Evolutionary conservation across 2,888 invertebrate genomes (phyloP).

Genomic region (Candidula unifasciata): DNA sequence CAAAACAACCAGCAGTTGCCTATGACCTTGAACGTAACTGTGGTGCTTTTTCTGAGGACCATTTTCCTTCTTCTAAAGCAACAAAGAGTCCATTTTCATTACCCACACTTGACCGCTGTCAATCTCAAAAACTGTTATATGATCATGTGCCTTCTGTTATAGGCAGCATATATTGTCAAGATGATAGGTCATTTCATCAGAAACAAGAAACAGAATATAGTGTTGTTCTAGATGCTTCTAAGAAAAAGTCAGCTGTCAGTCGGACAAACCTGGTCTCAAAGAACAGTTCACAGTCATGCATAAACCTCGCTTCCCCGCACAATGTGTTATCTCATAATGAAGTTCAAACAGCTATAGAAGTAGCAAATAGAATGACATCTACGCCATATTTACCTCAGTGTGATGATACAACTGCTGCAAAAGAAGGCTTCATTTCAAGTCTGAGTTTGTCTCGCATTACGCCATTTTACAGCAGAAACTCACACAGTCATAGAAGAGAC

Average conservation of each 20-base stretch:
- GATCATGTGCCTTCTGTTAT: not conserved
- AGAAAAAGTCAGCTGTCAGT: conserved; percentile 12
- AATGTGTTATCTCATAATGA: not conserved
- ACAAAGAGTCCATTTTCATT: not conserved
- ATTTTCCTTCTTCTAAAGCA: not conserved
- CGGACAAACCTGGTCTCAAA: not conserved
- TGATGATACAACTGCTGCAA: conserved; percentile 15
- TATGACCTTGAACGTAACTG: not conserved
- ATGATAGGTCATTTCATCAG: conserved; percentile 4
- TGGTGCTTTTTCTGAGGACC: not conserved
- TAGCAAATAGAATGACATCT: conserved; percentile 1
- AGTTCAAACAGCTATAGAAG: not conserved
- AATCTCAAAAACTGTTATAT: not conserved
- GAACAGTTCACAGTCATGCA: not conserved
- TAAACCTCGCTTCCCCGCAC: not conserved
- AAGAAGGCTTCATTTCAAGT: not conserved
- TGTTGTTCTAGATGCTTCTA: conserved; percentile 55
- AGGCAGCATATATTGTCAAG: conserved; percentile 24
- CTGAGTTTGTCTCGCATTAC: conserved; percentile 33
- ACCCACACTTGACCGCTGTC: not conserved
- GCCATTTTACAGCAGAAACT: conserved; percentile 14
- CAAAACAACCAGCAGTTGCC: not conserved
- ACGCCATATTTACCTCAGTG: conserved; percentile 17
- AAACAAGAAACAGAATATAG: conserved; percentile 33
- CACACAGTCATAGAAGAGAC: not conserved